Conservation (phyloP, 1,140 invertebrate species). For the Zophobas atratus region DNA sequence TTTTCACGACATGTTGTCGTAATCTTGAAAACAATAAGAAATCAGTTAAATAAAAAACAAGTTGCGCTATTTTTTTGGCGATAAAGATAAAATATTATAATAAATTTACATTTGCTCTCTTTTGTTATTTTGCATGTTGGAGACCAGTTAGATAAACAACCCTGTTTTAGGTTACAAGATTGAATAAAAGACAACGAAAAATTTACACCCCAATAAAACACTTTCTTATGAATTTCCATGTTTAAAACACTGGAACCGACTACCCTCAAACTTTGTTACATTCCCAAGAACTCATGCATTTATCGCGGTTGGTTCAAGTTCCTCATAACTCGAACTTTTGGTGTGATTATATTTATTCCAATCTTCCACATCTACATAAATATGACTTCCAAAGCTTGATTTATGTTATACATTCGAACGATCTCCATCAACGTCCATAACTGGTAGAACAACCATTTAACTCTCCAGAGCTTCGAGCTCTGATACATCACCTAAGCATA, state of each 20-base stretch:
- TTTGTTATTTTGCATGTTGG: too few species aligned
- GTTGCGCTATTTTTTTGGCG: too few species aligned
- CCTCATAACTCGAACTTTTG: neutral
- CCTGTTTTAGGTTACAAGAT: neutral
- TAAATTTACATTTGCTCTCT: too few species aligned
- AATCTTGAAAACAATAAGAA: too few species aligned
- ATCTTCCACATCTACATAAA: neutral
- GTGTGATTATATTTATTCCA: neutral
- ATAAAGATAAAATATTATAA: too few species aligned
- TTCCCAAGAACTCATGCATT: neutral
- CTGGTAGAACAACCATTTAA: neutral
- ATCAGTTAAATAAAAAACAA: too few species aligned
- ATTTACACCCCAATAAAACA: neutral
- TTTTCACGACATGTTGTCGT: too few species aligned
- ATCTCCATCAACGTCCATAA: neutral
- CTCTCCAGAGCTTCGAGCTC: neutral
- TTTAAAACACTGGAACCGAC: neutral
- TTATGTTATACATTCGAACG: neutral
- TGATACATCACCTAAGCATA: neutral
- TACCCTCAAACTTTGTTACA: neutral
- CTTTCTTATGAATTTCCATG: neutral
- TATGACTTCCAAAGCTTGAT: neutral
- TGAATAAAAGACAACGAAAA: neutral
- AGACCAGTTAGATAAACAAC: neutral
- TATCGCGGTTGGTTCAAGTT: neutral